Conservation (phyloP, 2,888 invertebrate genomes). For the Serripes groenlandicus region DNA sequence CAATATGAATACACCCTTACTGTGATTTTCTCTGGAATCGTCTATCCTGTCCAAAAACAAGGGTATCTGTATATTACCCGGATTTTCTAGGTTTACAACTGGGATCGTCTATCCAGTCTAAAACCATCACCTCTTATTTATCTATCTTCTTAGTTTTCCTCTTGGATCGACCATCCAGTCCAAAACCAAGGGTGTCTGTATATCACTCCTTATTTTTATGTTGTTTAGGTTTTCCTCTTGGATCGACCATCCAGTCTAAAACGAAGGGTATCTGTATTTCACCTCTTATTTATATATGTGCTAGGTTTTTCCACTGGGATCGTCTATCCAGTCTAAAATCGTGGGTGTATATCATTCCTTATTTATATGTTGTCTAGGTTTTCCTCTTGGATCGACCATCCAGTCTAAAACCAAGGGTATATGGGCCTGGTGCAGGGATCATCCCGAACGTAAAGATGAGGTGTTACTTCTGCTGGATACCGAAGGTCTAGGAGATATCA, state of each 20-base stretch:
- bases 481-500: conserved; percentile 11
- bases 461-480: conserved; percentile 20
- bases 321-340: neutral
- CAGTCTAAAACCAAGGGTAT: conserved; percentile 25
- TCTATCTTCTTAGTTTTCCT: neutral
- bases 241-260: neutral
- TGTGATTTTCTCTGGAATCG: too few relatives aligned
- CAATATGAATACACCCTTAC: too few relatives aligned
- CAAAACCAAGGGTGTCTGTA: neutral
- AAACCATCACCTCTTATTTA: too few relatives aligned
- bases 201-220: neutral
- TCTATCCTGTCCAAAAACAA: too few relatives aligned
- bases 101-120: too few relatives aligned
- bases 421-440: conserved; percentile 19
- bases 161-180: neutral
- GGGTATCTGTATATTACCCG: too few relatives aligned
- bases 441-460: neutral
- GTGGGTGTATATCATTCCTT: neutral
- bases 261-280: neutral
- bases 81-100: too few relatives aligned
- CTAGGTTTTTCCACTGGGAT: neutral
- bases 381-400: conserved; percentile 20
- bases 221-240: neutral
- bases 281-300: neutral
- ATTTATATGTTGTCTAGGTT: conserved; percentile 4